Percentiles rank a stretch among this genome's conserved stretches.
phyloP scores from a whole-genome alignment of 2,888 invertebrate genomes.

The Muscina levida region DNA sequence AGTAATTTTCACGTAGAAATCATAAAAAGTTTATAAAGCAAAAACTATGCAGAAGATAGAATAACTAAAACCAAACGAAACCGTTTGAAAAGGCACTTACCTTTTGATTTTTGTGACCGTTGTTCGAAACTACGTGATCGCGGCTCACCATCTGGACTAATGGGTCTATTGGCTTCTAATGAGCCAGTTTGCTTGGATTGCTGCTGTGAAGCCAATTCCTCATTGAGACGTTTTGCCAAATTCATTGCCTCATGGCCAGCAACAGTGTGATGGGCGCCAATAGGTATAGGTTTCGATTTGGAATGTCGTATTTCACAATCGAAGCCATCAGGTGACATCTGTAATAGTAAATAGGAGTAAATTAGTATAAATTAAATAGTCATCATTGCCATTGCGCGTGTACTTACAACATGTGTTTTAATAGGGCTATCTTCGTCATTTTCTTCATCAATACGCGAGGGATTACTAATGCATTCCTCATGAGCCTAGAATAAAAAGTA shows the following conservation, averaged over 20 bases:
- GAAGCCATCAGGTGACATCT: constrained; percentile 53
- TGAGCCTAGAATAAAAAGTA: constrained; percentile 80
- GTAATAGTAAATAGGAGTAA: background rate
- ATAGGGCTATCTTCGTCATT: constrained; percentile 80
- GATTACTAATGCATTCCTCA: constrained; percentile 81
- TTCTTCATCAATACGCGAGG: constrained; percentile 87
- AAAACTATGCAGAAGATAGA: constrained; percentile 48
- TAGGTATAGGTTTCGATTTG: constrained; percentile 89
- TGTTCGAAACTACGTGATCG: constrained; percentile 86
- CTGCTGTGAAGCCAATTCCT: constrained; percentile 82
- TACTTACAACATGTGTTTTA: constrained; percentile 70
- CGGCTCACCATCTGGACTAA: constrained; percentile 83
- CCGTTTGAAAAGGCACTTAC: constrained; percentile 68
- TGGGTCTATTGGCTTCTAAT: constrained; percentile 76
- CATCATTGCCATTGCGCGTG: background rate
- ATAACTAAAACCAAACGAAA: constrained; percentile 32
- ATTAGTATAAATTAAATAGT: background rate
- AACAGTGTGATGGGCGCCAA: constrained; percentile 85
- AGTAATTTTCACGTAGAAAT: constrained; percentile 23
- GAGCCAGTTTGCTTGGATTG: constrained; percentile 71
- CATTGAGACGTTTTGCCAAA: constrained; percentile 86
- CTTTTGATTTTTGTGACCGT: constrained; percentile 79
- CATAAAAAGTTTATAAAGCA: constrained; percentile 43
- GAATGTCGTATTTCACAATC: constrained; percentile 74
- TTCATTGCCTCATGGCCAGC: constrained; percentile 90